Evolutionary conservation across 1,140 invertebrate genomes (phyloP).

Genomic region (Teleogryllus occipitalis): DNA sequence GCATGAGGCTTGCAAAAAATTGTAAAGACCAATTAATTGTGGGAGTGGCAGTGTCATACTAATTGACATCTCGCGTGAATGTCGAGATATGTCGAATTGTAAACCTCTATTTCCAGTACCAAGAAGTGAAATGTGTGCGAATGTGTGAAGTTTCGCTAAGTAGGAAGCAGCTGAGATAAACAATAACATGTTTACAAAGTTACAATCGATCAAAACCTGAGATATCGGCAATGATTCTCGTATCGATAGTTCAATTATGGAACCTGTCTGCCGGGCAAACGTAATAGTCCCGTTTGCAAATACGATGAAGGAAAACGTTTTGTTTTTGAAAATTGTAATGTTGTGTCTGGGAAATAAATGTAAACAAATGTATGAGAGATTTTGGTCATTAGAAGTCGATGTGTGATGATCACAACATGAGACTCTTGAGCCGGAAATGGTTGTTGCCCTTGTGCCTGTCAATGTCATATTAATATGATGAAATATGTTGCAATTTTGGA

Average conservation of each 20-base stretch:
- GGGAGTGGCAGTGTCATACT: too few species aligned
- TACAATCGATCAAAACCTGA: not conserved
- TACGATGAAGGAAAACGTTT: not conserved
- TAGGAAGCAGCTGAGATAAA: too few species aligned
- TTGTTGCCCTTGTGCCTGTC: slow-evolving; percentile 16
- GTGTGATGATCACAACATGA: not conserved
- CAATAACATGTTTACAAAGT: too few species aligned
- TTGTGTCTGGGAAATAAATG: not conserved
- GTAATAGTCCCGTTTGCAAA: not conserved
- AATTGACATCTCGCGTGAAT: too few species aligned
- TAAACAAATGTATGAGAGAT: not conserved
- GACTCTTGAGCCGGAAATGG: not conserved
- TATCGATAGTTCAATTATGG: not conserved
- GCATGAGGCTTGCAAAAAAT: too few species aligned
- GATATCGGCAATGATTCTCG: not conserved
- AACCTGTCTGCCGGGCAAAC: not conserved
- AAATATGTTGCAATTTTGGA: slow-evolving; percentile 43
- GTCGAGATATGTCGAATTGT: too few species aligned
- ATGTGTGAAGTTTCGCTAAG: too few species aligned
- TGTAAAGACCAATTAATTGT: too few species aligned
- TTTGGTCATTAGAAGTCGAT: not conserved
- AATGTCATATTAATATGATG: slow-evolving; percentile 21
- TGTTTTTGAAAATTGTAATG: not conserved
- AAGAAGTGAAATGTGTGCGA: too few species aligned
- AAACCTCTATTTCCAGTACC: too few species aligned